Evolutionary conservation across 2,888 invertebrate species (phyloP).

Genomic region (Teinopalpus imperialis): DNA sequence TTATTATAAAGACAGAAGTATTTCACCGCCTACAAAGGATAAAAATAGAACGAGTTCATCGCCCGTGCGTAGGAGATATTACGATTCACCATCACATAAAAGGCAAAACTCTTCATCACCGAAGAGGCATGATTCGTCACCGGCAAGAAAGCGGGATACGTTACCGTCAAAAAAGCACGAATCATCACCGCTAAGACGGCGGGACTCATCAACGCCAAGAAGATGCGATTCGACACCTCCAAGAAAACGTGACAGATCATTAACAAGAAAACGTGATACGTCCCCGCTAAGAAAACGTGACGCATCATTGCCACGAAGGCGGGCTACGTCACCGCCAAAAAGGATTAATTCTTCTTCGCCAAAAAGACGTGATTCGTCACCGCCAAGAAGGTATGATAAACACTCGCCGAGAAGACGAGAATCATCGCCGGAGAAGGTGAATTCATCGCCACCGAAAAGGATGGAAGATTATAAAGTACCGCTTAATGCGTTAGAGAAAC

Average conservation of each 20-base stretch:
- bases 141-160: conserved; percentile 7
- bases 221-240: conserved; percentile 32
- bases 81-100: conserved; percentile 19
- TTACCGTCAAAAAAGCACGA: conserved; percentile 4
- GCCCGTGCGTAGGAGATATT: conserved; percentile 28
- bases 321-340: neutral
- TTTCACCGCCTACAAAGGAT: conserved; percentile 40
- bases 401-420: neutral
- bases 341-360: neutral
- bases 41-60: conserved; percentile 50
- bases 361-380: conserved; percentile 9
- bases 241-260: conserved; percentile 1
- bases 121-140: conserved; percentile 23
- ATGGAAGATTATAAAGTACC: conserved; percentile 47
- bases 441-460: conserved; percentile 29
- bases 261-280: neutral
- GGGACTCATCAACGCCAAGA: conserved; percentile 25
- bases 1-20: conserved; percentile 44
- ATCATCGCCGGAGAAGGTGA: neutral
- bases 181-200: conserved; percentile 19
- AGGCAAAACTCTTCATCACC: conserved; percentile 14
- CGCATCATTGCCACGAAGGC: neutral
- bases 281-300: conserved; percentile 1
- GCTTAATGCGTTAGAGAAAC: conserved; percentile 45
- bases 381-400: neutral